Percentiles rank a stretch among this genome's conserved stretches.
Evolutionary conservation across 2,113 vertebrate genomes (phyloP).

Genomic region (Corythoichthys haematopterus): DNA sequence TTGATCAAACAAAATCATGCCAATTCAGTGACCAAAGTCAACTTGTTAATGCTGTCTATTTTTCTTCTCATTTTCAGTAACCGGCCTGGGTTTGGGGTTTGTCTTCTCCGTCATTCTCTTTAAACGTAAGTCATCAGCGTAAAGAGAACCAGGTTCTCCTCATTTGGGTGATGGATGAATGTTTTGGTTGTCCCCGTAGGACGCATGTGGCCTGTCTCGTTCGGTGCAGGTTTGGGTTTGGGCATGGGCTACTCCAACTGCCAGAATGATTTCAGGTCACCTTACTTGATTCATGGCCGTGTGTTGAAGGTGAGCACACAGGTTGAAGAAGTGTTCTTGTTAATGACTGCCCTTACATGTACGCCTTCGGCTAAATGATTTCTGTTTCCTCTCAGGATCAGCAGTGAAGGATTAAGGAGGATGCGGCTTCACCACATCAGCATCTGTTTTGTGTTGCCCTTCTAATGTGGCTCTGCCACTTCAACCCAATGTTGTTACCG

Average conservation of each 20-base stretch:
- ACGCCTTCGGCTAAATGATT: conserved; percentile 5
- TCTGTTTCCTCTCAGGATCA: conserved; percentile 56
- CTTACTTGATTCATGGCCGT: conserved; percentile 81
- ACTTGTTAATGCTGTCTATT: background rate
- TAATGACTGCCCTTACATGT: conserved; percentile 8
- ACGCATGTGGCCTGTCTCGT: conserved; percentile 82
- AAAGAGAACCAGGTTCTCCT: background rate
- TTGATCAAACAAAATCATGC: conserved; percentile 3
- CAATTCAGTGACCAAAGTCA: conserved; percentile 7
- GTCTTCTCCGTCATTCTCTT: conserved; percentile 85
- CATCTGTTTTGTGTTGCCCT: conserved; percentile 22
- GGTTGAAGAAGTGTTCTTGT: conserved; percentile 3
- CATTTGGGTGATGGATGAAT: background rate
- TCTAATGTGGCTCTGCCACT: conserved; percentile 16
- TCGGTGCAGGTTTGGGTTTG: conserved; percentile 83
- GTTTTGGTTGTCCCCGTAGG: conserved; percentile 62
- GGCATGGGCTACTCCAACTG: conserved; percentile 92
- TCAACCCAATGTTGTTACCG: conserved; percentile 10
- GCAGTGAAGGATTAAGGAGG: conserved; percentile 35
- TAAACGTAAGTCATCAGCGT: conserved; percentile 79
- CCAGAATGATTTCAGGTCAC: conserved; percentile 86
- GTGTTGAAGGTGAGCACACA: conserved; percentile 78
- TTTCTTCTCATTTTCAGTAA: conserved; percentile 62
- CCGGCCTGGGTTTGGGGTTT: conserved; percentile 82
- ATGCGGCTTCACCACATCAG: conserved; percentile 10